phyloP scores from a whole-genome alignment of 1,140 invertebrate species.

The Lerema accius region DNA sequence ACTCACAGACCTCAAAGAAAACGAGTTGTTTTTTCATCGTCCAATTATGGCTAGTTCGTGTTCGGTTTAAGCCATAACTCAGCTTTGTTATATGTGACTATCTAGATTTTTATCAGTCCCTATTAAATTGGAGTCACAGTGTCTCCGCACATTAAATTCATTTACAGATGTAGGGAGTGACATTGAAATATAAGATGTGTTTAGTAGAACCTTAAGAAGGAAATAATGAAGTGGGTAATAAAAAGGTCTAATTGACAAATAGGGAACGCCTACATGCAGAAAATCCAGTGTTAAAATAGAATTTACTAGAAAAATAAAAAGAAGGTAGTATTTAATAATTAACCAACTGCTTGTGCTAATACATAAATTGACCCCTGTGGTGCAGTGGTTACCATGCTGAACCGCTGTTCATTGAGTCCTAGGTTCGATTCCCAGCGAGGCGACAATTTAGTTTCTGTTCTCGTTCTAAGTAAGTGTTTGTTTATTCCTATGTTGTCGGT shows the following conservation, averaged over 20 bases:
- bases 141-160: slow-evolving; percentile 29
- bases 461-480: too few species aligned
- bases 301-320: too few species aligned
- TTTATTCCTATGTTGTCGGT: too few species aligned
- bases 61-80: slow-evolving; percentile 28
- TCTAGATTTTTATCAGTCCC: slow-evolving; percentile 31
- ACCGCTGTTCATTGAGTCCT: too few species aligned
- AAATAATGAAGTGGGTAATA: slow-evolving; percentile 2
- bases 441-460: too few species aligned
- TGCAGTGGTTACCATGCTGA: too few species aligned
- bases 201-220: not conserved
- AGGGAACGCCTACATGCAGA: not conserved
- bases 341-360: too few species aligned
- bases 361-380: too few species aligned
- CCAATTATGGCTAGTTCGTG: slow-evolving; percentile 33
- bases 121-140: slow-evolving; percentile 28
- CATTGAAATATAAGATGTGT: slow-evolving; percentile 11
- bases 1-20: too few species aligned
- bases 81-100: slow-evolving; percentile 34
- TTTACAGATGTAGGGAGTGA: slow-evolving; percentile 23
- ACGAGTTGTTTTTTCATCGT: slow-evolving; percentile 27
- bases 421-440: too few species aligned
- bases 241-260: not conserved
- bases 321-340: too few species aligned
- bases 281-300: not conserved